A percentile compares a stretch with the other conserved stretches of the same genome.
Evolutionary conservation across 1,140 invertebrate genomes (phyloP).

Genomic region (Drosophila truncata): DNA sequence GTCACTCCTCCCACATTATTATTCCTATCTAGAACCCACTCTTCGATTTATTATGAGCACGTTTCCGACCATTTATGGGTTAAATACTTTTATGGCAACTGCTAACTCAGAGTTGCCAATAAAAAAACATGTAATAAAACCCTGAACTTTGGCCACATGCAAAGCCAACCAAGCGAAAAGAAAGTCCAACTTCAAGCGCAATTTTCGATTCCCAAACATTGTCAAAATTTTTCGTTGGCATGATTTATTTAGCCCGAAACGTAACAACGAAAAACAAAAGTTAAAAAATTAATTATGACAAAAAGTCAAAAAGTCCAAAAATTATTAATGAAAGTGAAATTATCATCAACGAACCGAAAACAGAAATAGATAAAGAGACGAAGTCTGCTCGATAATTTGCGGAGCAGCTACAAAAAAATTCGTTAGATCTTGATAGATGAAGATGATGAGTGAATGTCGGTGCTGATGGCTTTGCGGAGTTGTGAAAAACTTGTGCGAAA

Average conservation of each 20-base stretch:
- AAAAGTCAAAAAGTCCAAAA: conserved; percentile 50
- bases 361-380: conserved; percentile 3
- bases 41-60: conserved; percentile 10
- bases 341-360: conserved; percentile 43
- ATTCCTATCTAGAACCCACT: conserved; percentile 5
- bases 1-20: conserved; percentile 1
- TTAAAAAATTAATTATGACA: conserved; percentile 68
- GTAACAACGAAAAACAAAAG: conserved; percentile 24
- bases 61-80: conserved; percentile 10
- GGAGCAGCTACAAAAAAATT: conserved; percentile 28
- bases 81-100: conserved; percentile 9
- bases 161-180: conserved; percentile 42
- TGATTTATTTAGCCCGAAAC: conserved; percentile 63
- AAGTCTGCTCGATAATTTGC: conserved; percentile 37
- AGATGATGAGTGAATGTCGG: conserved; percentile 26
- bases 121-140: conserved; percentile 28
- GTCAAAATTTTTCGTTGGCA: conserved; percentile 26
- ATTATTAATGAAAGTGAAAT: conserved; percentile 75
- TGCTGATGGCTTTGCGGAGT: conserved; percentile 35
- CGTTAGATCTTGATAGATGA: conserved; percentile 61
- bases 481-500: conserved; percentile 51
- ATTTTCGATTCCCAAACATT: conserved; percentile 44
- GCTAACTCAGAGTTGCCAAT: background rate
- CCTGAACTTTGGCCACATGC: conserved; percentile 42
- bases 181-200: conserved; percentile 63